Percentiles rank a stretch among this genome's conserved stretches.
These are phyloP conservation scores for Lingula anatina DNA, from an alignment of 2,888 invertebrate genomes.

Conservation along the genomic window DNA sequence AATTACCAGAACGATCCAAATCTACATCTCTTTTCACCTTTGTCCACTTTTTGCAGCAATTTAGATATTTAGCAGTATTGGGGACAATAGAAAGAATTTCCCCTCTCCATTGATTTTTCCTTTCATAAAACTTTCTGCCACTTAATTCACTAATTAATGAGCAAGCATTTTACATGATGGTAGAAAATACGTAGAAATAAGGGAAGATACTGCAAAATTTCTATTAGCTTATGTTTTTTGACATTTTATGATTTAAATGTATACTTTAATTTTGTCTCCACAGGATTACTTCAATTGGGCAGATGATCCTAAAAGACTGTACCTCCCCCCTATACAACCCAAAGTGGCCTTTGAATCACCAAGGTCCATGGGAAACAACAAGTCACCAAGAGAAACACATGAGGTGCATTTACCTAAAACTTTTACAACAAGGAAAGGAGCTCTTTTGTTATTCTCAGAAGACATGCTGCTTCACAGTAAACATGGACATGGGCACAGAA, in stretches of 20 bases:
- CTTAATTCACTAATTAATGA: no score
- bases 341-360: conserved; percentile 4
- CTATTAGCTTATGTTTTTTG: background rate
- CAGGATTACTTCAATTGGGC: conserved; percentile 45
- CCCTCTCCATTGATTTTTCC: no score
- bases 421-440: conserved; percentile 48
- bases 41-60: no score
- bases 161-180: background rate
- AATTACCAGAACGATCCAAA: no score
- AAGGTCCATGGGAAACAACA: background rate
- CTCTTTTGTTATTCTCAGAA: conserved; percentile 48
- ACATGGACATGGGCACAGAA: background rate
- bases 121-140: no score
- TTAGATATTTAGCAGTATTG: no score
- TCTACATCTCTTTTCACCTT: no score
- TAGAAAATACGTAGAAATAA: background rate
- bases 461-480: conserved; percentile 30
- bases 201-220: background rate
- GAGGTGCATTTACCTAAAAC: conserved; percentile 44
- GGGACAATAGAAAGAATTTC: no score
- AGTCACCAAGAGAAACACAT: background rate
- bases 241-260: background rate
- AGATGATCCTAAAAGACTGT: conserved; percentile 21
- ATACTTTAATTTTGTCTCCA: no score
- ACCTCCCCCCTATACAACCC: conserved; percentile 26